Evolutionary conservation across 92 coral and sea anemone species (phyloP), one percentile per base, ranked within the genome.

Genomic region (Meandrina meandrites): DNA sequence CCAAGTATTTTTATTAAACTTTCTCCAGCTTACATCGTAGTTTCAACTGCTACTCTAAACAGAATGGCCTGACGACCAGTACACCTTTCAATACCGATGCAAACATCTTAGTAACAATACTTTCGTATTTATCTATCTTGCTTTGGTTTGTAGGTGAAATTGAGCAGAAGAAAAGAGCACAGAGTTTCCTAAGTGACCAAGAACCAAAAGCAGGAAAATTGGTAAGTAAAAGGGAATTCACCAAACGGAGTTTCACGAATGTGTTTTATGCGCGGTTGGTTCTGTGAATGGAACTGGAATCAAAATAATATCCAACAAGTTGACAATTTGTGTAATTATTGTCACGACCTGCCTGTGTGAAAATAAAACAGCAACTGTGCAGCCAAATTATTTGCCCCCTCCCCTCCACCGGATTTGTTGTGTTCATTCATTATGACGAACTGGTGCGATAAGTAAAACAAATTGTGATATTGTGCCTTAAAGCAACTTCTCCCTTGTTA

Each of bases 131-230:
- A 24, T 14, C 10, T 24, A 30, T n/a, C 1, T 13, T 14, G 70
- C 67, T 71, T 16, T 72, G 27, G 32, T 47, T 89, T 73, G 40
- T 79, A 95, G 98, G 93, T 79, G 99, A 97, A n/a, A 79, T 92
- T 31, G 98, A 97, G 35, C 90, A 90, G 62, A 95, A 91, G 90
- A 90, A 96, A 81, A 86, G 98, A 76, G 92, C 99, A 0, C 88
- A 91, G 34, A 80, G 93, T 24, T 42, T 91, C 71, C 90, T 93
- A 86, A 72, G 90, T 51, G 96, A 94, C 48, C 98, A 93, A 74
- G 99, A 97, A 57, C 98, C 99, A 8, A 90, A 93, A 42, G 99
- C 99, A 0, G 99, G 99, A 40, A 94, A 94, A 89, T 90, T 93
- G 91, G 99, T 97, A 81, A 84, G 90, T 54, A 1, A 24, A n/a